Evolutionary conservation across 2,888 invertebrate genomes (phyloP), one percentile per base, ranked within the genome.

Genomic region (Drosophila meridionalis): DNA sequence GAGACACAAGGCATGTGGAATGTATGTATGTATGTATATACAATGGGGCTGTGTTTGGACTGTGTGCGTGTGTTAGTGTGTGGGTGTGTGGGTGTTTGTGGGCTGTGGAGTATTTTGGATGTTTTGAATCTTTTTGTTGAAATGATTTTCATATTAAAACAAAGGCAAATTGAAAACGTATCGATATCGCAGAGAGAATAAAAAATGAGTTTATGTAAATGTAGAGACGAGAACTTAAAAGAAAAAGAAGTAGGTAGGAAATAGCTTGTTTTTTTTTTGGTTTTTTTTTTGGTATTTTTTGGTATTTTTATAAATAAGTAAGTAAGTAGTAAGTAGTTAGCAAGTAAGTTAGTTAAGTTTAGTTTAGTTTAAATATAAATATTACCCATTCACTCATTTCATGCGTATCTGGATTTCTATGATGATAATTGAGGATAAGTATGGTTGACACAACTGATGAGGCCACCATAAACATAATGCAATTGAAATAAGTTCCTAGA

Each of bases 401-500:
- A 94, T 99, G 98, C 87, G 98, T 98, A 94, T 99, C 98, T 90
- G 98, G 96, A 94, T 98, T 98, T 92, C 99, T 96, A 94, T 99
- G 98, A 94, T 99, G 99, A 94, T 98, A 99, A 95, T 99, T 99
- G 92, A 99, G 96, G 93, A 99, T 98, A 92, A 99, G 96, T 93
- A 99, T 99, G 82, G 99, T 99, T 93, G 98, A 98, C 92, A 99
- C 98, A 93, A 99, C 98, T 87, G 99, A 99, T 91, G 98, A 97
- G 91, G 99, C 98, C 94, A 99, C 98, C 98, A 99, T 99, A 94
- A 99, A 98, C 99, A 99, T 99, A 94, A 99, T 99, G 95, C 98
- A 98, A 95, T 99, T 99, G 95, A 99, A 99, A 95, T 99, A 99
- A 89, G 98, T 98, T 94, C 97, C 97, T 96, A 92, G 92, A 92